Conservation (phyloP, 2,113 vertebrate genomes). For the Trinectes maculatus region DNA sequence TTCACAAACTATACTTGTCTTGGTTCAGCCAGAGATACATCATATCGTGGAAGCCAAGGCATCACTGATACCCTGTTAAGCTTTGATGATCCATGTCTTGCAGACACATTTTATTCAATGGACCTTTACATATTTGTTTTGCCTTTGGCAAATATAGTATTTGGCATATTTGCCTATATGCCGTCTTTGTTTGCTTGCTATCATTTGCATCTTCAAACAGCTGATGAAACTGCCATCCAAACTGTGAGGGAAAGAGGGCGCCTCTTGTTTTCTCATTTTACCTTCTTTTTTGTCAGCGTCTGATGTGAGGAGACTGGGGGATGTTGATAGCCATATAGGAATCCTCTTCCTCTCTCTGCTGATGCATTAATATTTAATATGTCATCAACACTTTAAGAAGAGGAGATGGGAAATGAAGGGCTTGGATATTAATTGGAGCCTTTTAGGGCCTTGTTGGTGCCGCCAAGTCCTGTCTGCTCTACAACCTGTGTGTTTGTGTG, state of each 20-base stretch:
- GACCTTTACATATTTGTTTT: conserved; percentile 3
- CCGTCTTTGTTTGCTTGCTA: conserved; percentile 16
- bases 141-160: conserved; percentile 17
- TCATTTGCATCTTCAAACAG: conserved; percentile 41
- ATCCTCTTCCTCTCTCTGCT: conserved; percentile 57
- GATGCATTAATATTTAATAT: conserved; percentile 83
- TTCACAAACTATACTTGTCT: not conserved
- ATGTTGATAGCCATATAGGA: conserved; percentile 70
- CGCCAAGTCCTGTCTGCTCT: conserved; percentile 69
- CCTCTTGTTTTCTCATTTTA: conserved; percentile 53
- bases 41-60: not conserved
- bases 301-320: conserved; percentile 42
- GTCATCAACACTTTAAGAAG: conserved; percentile 75
- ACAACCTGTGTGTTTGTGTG: conserved; percentile 36
- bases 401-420: conserved; percentile 76
- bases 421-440: conserved; percentile 77
- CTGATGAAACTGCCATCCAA: conserved; percentile 16
- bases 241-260: conserved; percentile 37
- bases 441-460: conserved; percentile 72
- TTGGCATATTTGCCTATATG: conserved; percentile 18
- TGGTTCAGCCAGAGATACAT: not conserved
- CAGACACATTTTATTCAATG: not conserved
- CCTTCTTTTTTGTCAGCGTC: conserved; percentile 38
- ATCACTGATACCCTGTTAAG: not conserved
- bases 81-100: not conserved